A percentile compares a stretch with the other conserved stretches of the same genome.
These are phyloP conservation scores for Falcaria lacertinaria DNA, from an alignment of 2,888 invertebrate genomes.

Conservation along the genomic window DNA sequence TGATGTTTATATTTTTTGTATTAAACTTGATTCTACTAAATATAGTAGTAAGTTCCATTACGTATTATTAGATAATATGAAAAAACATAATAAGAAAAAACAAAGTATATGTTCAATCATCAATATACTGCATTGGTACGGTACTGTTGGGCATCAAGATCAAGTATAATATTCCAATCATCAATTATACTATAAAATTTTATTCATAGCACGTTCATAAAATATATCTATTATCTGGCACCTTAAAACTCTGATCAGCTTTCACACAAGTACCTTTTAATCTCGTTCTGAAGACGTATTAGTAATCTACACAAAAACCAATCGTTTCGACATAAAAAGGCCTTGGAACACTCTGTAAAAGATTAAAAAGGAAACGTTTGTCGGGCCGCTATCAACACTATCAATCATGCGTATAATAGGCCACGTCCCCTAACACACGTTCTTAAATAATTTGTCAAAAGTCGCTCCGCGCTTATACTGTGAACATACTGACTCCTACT, in stretches of 20 bases:
- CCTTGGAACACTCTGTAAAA: conserved; percentile 38
- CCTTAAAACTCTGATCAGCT: neutral
- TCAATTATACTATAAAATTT: too few relatives aligned
- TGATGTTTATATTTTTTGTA: too few relatives aligned
- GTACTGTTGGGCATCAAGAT: too few relatives aligned
- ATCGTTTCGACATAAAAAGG: conserved; percentile 29
- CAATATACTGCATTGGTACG: too few relatives aligned
- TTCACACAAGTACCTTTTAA: neutral
- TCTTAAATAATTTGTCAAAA: conserved; percentile 79
- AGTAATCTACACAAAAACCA: conserved; percentile 5
- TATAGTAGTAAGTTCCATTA: too few relatives aligned
- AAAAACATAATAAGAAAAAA: too few relatives aligned
- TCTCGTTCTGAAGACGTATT: neutral
- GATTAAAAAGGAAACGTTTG: conserved; percentile 58
- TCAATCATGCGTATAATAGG: conserved; percentile 72
- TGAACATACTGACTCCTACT: conserved; percentile 40
- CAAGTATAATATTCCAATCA: too few relatives aligned
- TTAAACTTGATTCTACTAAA: too few relatives aligned
- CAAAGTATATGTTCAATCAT: too few relatives aligned
- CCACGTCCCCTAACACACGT: conserved; percentile 71
- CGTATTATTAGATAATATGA: too few relatives aligned
- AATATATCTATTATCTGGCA: neutral
- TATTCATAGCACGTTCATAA: too few relatives aligned
- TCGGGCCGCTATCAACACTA: conserved; percentile 58
- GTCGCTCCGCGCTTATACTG: conserved; percentile 51